phyloP scores from a whole-genome alignment of 2,888 invertebrate genomes.

The Xanthia togata region DNA sequence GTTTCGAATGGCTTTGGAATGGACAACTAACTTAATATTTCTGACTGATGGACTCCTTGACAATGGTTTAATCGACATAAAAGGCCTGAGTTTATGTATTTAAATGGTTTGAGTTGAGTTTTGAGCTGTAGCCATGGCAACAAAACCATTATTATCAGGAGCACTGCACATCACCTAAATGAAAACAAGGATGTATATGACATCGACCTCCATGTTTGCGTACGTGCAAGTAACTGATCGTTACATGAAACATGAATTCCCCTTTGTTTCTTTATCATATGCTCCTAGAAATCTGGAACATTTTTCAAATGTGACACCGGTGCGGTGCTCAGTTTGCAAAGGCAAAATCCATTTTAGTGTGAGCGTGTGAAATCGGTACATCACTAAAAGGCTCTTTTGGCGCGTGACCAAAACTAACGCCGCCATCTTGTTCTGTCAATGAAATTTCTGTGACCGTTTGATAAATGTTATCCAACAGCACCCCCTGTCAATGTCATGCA shows the following conservation, averaged over 20 bases:
- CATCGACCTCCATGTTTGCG: slow-evolving; percentile 46
- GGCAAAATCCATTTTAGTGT: slow-evolving; percentile 8
- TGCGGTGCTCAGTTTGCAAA: slow-evolving; percentile 19
- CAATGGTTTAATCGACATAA: no score
- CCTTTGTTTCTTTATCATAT: slow-evolving; percentile 50
- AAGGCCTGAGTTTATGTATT: no score
- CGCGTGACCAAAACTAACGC: background rate
- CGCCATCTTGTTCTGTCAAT: background rate
- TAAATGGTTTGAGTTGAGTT: background rate
- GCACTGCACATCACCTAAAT: background rate
- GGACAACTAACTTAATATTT: no score
- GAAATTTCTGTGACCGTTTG: background rate
- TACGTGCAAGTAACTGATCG: slow-evolving; percentile 27
- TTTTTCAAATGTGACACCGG: slow-evolving; percentile 56
- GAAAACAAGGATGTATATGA: slow-evolving; percentile 23
- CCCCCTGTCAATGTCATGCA: background rate
- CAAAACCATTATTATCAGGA: background rate
- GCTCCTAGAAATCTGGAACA: slow-evolving; percentile 22
- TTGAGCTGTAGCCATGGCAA: background rate
- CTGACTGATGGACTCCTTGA: no score
- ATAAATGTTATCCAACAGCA: background rate
- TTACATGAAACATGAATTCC: slow-evolving; percentile 48
- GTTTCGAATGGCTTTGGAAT: background rate
- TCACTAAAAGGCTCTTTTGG: background rate
- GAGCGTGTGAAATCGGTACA: background rate